Evolutionary conservation across 2,888 invertebrate genomes (phyloP), one percentile per base, ranked within the genome.

Genomic region (Drosophila demipolita): DNA sequence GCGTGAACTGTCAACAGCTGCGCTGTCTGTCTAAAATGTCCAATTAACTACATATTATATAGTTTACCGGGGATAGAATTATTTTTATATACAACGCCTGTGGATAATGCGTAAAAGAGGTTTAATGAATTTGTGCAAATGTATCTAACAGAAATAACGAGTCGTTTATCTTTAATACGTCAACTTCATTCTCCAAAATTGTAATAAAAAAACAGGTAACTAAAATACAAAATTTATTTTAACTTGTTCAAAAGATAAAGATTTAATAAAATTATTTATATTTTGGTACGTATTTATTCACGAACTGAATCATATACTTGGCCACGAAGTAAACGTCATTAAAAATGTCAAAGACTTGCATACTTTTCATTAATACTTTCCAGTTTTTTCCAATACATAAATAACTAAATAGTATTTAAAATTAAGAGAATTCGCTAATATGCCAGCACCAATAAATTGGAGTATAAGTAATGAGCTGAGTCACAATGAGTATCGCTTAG

Each of bases 1-100:
- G 63, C 66, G 9, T 63, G 60, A 42, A 38, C 45, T 48, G 49
- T 61, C 23, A 59, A 36, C 58, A 66, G 65, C 61, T 59, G 45
- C 5, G 26, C 8, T 26, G 23, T 23, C n/a, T 40, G 26, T n/a
- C 6, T 33, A 23, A 36, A 11, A n/a, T n/a, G 15, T 12, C 15
- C 29, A 7, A n/a, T 57, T 40, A 40, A 29, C 55, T 8, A 15
- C 29, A 15, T 20, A 12, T 20, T 7, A n/a, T 3, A 17, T 23
- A 15, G 9, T 23, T 23, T 15, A 48, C 15, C 17, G 6, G 48
- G 6, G 7, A 3, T 11, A 11, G n/a, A 3, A 32, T 26, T 23
- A 0, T 17, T 26, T n/a, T 38, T 38, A 36, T 38, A 17, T 26
- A 2, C 26, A 1, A 7, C 1, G 9, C 3, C 53, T 17, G 17